Percentiles rank a stretch among this genome's conserved stretches.
Conservation (phyloP, 2,888 invertebrate species). For the Oxytorus armatus region DNA sequence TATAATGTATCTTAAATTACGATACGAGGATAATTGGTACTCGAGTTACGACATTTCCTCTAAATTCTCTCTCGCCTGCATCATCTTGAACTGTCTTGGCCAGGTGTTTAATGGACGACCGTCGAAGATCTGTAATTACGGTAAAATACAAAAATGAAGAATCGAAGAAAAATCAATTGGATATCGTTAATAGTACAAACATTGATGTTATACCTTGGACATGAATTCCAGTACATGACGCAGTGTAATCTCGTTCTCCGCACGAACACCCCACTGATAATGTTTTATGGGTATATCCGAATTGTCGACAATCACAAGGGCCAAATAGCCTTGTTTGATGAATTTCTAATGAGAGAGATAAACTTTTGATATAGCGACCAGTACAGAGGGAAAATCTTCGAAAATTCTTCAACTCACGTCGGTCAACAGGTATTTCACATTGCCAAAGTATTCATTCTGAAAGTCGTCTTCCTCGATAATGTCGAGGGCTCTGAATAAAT, state of each 20-base stretch:
- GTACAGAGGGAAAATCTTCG: neutral
- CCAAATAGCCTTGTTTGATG: constrained; percentile 77
- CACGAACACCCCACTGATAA: constrained; percentile 86
- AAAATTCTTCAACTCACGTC: constrained; percentile 69
- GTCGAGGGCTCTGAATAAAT: constrained; percentile 84
- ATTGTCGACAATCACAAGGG: constrained; percentile 77
- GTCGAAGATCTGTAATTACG: constrained; percentile 73
- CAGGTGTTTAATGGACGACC: constrained; percentile 71
- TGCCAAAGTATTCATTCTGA: constrained; percentile 75
- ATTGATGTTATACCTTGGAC: constrained; percentile 83
- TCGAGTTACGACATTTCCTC: neutral
- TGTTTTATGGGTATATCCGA: constrained; percentile 82
- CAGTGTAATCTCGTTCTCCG: constrained; percentile 85
- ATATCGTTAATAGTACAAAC: neutral
- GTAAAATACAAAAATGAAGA: neutral
- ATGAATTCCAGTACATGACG: constrained; percentile 85
- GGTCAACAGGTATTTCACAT: constrained; percentile 73
- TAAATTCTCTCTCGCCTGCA: constrained; percentile 59
- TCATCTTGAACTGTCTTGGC: constrained; percentile 71
- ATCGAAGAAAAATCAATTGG: neutral
- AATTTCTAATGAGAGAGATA: constrained; percentile 81
- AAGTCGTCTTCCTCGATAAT: constrained; percentile 83
- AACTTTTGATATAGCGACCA: neutral
- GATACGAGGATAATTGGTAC: neutral
- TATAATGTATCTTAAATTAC: constrained; percentile 8